These are phyloP conservation scores for Anthopleura sola DNA, from an alignment of 64 coral and sea anemone species.

Conservation along the genomic window DNA sequence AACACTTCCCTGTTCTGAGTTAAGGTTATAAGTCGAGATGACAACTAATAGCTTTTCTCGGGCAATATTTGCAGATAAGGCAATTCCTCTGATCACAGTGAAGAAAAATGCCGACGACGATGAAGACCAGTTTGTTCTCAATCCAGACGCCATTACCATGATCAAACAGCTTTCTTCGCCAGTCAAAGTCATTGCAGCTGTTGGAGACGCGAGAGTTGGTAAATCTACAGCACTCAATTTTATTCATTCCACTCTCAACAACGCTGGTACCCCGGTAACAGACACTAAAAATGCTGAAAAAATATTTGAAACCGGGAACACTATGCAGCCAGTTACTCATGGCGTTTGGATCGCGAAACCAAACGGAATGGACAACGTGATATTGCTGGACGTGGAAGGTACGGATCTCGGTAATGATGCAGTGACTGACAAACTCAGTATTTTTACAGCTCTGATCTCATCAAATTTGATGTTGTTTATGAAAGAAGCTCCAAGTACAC, in stretches of 20 bases:
- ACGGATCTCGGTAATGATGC: constrained; percentile 46
- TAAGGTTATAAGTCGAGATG: too few species aligned
- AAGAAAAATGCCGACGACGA: neutral
- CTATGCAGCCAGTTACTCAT: constrained; percentile 4
- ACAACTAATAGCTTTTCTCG: too few species aligned
- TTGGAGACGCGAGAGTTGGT: constrained; percentile 66
- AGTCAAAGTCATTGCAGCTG: constrained; percentile 35
- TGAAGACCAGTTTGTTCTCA: constrained; percentile 18
- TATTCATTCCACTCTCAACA: constrained; percentile 23
- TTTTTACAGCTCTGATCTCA: constrained; percentile 54
- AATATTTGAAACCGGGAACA: constrained; percentile 54
- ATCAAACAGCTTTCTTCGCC: constrained; percentile 37
- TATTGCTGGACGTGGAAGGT: constrained; percentile 80
- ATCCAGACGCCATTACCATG: constrained; percentile 11
- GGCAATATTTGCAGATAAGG: too few species aligned
- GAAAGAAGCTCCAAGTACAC: constrained; percentile 51
- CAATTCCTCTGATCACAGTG: neutral
- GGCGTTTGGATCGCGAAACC: neutral
- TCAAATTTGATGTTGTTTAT: constrained; percentile 56
- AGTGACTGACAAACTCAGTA: constrained; percentile 54
- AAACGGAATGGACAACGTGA: neutral
- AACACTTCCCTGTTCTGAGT: too few species aligned
- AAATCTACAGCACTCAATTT: constrained; percentile 58
- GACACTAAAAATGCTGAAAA: constrained; percentile 1
- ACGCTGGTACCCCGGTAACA: neutral